phyloP scores from a whole-genome alignment of 2,113 vertebrate species.

The Macrotis lagotis region DNA sequence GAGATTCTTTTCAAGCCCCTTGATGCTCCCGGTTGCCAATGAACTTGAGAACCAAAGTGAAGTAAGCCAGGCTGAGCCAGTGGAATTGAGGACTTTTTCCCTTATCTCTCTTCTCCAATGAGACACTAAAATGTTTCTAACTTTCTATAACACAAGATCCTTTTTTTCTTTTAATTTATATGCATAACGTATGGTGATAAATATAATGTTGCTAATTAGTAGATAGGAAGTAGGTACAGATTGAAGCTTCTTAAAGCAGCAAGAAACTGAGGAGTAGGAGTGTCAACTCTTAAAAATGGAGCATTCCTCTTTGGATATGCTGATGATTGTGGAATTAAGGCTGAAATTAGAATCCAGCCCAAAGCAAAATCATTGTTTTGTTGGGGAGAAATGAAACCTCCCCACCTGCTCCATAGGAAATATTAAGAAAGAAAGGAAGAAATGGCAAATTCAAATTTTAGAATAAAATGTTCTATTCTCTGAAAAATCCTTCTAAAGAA shows the following conservation, averaged over 20 bases:
- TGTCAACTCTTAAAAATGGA: neutral
- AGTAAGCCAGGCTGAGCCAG: neutral
- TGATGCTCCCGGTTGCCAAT: neutral
- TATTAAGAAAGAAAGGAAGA: slow-evolving; percentile 2
- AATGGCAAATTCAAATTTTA: neutral
- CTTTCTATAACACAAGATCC: neutral
- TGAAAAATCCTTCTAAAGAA: neutral
- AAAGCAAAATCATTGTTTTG: slow-evolving; percentile 22
- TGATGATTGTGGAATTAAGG: neutral
- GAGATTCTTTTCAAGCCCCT: neutral
- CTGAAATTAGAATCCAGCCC: slow-evolving; percentile 23
- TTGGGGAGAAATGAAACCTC: slow-evolving; percentile 2
- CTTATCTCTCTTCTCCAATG: neutral
- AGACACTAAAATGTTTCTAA: neutral
- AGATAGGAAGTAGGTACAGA: slow-evolving; percentile 24
- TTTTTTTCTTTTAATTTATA: slow-evolving; percentile 16
- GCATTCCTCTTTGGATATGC: neutral
- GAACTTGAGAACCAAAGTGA: neutral
- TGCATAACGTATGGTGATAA: slow-evolving; percentile 15
- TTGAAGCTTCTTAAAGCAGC: slow-evolving; percentile 1
- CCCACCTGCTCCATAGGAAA: slow-evolving; percentile 21
- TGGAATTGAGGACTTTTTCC: neutral
- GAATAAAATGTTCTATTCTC: neutral
- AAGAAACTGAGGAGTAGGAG: slow-evolving; percentile 18
- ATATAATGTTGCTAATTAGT: slow-evolving; percentile 8